Conservation (phyloP, 2,797 vertebrate genomes). For the Liparis tanakae region DNA sequence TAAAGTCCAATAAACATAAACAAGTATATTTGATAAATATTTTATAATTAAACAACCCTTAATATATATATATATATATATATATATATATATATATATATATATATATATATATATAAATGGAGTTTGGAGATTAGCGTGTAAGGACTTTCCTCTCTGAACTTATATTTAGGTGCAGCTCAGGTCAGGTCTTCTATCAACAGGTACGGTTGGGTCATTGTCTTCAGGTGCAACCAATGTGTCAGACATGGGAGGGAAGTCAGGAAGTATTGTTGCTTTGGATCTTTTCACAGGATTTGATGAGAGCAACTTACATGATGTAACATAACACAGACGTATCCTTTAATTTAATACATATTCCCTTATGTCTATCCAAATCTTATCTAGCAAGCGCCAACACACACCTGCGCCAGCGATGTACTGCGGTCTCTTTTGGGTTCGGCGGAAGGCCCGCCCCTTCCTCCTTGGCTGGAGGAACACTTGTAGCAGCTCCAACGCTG, state of each 20-base stretch:
- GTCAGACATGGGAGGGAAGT: not conserved
- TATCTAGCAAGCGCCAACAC: not conserved
- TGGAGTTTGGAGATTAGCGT: too few relatives aligned
- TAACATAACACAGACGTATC: not conserved
- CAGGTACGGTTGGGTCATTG: too few relatives aligned
- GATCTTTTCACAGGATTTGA: not conserved
- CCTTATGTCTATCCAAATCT: not conserved
- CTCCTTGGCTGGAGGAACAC: slow-evolving; percentile 89
- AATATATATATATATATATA: too few relatives aligned
- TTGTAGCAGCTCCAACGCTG: slow-evolving; percentile 93
- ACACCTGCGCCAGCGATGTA: slow-evolving; percentile 89
- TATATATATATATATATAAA: too few relatives aligned
- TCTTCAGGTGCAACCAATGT: not conserved
- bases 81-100: too few relatives aligned
- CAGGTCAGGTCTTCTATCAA: too few relatives aligned
- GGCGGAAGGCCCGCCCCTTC: slow-evolving; percentile 73
- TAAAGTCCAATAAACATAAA: not conserved
- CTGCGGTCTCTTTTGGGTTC: slow-evolving; percentile 79
- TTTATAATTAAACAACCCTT: not conserved
- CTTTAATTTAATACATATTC: not conserved
- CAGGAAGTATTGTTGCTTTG: not conserved
- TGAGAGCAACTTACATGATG: not conserved
- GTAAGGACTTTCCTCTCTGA: too few relatives aligned
- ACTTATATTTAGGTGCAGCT: too few relatives aligned
- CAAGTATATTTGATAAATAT: not conserved